Evolutionary conservation across 1,140 invertebrate genomes (phyloP).

Genomic region (Macrobrachium rosenbergii): DNA sequence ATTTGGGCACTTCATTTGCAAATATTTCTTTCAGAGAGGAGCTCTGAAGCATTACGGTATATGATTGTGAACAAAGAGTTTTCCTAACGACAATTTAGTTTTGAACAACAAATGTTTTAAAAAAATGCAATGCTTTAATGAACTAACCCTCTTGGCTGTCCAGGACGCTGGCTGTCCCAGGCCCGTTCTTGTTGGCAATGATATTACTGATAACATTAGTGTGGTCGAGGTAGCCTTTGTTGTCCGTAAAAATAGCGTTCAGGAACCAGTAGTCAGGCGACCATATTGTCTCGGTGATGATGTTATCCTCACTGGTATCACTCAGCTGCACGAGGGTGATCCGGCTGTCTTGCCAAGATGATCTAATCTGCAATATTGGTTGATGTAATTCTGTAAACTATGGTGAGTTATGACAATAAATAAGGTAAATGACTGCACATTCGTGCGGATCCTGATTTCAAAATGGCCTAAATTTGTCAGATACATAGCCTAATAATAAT

Average conservation of each 20-base stretch:
- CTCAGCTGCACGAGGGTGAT: conserved; percentile 23
- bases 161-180: not conserved
- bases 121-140: too few species aligned
- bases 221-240: not conserved
- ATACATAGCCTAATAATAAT: too few species aligned
- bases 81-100: too few species aligned
- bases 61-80: too few species aligned
- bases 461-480: too few species aligned
- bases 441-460: too few species aligned
- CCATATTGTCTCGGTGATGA: conserved; percentile 1
- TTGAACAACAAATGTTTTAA: too few species aligned
- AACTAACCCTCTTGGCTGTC: not conserved
- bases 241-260: conserved; percentile 16
- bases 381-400: not conserved
- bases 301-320: not conserved
- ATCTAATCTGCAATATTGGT: not conserved
- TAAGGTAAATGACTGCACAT: too few species aligned
- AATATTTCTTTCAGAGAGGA: too few species aligned
- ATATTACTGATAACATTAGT: not conserved
- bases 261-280: not conserved
- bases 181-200: not conserved
- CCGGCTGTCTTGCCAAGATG: not conserved
- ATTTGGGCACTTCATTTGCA: too few species aligned
- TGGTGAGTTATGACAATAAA: not conserved
- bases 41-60: too few species aligned